Base-by-base conservation (phyloP, 1,140 invertebrate species). In the Cydia fagiglandana region DNA sequence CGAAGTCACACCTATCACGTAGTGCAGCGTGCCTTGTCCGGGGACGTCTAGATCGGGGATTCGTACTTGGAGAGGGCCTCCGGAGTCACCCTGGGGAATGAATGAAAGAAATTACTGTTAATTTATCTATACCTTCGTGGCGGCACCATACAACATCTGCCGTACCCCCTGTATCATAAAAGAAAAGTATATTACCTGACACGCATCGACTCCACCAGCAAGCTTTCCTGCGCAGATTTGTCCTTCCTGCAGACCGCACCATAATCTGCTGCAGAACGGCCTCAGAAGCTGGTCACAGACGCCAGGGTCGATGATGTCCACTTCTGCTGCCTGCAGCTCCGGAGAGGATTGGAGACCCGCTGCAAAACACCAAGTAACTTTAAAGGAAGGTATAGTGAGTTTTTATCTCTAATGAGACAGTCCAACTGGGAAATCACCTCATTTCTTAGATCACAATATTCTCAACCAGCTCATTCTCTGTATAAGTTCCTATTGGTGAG, bases 31-130 rank as follows among this genome's bases (percentile, higher is more conserved):
- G 68, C 82, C 83, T 70, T 80, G 81, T 80, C 4, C 12, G 0
- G 9, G 64, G 75, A 47, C 78, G 28, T 6, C 9, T 41, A 50
- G 80, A 64, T 24, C 70, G 64, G 15, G 30, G 10, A 64, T 75
- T 64, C 30, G 30, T 7, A 45, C 64, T 53, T 45, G 34, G 61
- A 70, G 34, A 76, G 15, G 80, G 76, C 96, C 96, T 38, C 96
- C 96, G 20, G 95, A 96, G 83, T 97, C 96, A 75, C 96, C 96
- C 93, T 96, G 94, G 66, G 28, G 28, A 78, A 15, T 17, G 0
- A 47, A n/a, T 3, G 13, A 45, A 13, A 61, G 41, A 28, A 47
- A 74, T 34, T 41, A 47, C 30, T 30, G 4, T 30, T 30, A 30
- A 30, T 30, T 30, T 30, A 2, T 1, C 28, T 28, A 28, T 28